These are phyloP conservation scores for Hylyphantes graminicola DNA, from an alignment of 1,140 invertebrate species.

Conservation along the genomic window DNA sequence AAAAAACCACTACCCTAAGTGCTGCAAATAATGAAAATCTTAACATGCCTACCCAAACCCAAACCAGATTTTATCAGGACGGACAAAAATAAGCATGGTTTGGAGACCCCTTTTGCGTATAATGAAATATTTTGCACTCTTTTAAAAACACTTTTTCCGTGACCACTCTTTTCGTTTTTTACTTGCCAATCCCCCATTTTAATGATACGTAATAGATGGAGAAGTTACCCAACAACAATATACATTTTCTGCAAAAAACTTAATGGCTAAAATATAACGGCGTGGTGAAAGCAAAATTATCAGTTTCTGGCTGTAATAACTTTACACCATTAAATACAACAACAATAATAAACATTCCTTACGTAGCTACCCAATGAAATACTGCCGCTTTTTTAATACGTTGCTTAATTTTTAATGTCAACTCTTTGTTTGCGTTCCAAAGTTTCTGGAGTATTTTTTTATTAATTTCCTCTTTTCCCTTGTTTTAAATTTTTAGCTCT, in stretches of 20 bases:
- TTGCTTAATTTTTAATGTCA: conserved; percentile 42
- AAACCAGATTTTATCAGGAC: too few species aligned
- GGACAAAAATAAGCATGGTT: too few species aligned
- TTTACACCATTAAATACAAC: conserved; percentile 32
- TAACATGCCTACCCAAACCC: too few species aligned
- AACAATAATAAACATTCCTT: conserved; percentile 49
- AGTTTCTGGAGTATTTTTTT: conserved; percentile 22
- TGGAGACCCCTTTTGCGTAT: not conserved
- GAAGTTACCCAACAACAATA: conserved; percentile 27
- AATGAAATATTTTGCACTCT: conserved; percentile 50
- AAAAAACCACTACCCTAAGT: too few species aligned
- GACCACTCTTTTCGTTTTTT: not conserved
- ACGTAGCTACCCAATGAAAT: conserved; percentile 45
- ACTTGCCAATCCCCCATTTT: conserved; percentile 20
- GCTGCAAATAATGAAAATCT: too few species aligned
- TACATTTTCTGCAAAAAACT: conserved; percentile 18
- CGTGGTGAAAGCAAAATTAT: conserved; percentile 32
- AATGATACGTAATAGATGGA: conserved; percentile 43
- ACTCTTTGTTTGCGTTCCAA: conserved; percentile 26
- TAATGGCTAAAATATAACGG: conserved; percentile 14
- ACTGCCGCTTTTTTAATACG: conserved; percentile 27
- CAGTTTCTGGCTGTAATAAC: conserved; percentile 44
- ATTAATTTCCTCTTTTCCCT: not conserved
- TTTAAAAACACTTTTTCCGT: conserved; percentile 45
- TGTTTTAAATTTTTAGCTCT: conserved; percentile 34